These are phyloP conservation scores for Cercopithecus mona DNA, from an alignment of 2,113 vertebrate species.

Conservation along the genomic window DNA sequence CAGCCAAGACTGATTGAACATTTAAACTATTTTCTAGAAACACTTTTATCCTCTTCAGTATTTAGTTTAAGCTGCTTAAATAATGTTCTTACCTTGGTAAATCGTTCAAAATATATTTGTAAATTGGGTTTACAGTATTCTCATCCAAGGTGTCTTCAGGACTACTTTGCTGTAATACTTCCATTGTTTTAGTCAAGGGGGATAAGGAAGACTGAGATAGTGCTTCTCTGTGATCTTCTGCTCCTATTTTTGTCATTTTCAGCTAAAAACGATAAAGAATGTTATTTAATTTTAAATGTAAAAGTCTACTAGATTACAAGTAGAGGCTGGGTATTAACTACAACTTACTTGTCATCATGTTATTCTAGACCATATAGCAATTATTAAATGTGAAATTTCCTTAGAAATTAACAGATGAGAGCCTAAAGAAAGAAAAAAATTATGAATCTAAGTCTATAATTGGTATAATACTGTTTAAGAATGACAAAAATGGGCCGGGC, in stretches of 20 bases:
- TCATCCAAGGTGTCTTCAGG: constrained; percentile 48
- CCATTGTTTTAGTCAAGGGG: constrained; percentile 30
- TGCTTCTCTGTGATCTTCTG: neutral
- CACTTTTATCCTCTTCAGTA: neutral
- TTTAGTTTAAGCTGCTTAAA: constrained; percentile 15
- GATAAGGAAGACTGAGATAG: neutral
- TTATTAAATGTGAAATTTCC: neutral
- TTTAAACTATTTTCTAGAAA: neutral
- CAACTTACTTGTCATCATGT: neutral
- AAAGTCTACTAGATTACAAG: constrained; percentile 30
- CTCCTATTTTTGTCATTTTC: constrained; percentile 65
- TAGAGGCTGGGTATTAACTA: neutral
- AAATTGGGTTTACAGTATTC: constrained; percentile 45
- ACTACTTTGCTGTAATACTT: constrained; percentile 33
- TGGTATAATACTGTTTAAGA: neutral
- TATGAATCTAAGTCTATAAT: neutral
- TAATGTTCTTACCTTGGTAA: constrained; percentile 63
- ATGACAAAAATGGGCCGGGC: neutral
- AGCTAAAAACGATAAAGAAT: constrained; percentile 60
- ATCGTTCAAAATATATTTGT: neutral
- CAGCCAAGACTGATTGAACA: neutral
- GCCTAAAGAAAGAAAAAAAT: constrained; percentile 23
- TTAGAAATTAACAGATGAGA: constrained; percentile 18
- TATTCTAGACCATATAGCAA: neutral
- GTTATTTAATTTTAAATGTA: constrained; percentile 31